phyloP scores from a whole-genome alignment of 2,113 vertebrate species.

The Etheostoma cragini region DNA sequence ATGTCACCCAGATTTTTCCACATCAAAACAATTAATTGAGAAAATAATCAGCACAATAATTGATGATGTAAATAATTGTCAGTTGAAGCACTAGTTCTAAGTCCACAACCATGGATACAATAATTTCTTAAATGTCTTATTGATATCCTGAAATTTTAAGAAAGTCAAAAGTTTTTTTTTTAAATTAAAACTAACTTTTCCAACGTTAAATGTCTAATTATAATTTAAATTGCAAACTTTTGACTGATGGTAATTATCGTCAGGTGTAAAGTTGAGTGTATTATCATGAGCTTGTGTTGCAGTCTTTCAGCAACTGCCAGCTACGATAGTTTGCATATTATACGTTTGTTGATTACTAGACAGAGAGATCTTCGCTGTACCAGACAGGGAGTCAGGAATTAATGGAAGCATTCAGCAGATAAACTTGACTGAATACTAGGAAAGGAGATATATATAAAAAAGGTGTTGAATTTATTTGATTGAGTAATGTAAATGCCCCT shows the following conservation, averaged over 20 bases:
- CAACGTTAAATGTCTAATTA: too few relatives aligned
- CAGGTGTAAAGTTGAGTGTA: neutral
- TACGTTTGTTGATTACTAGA: neutral
- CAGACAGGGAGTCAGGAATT: neutral
- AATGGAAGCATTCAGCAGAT: neutral
- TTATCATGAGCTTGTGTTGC: neutral
- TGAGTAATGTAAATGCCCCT: neutral
- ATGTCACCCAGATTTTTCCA: too few relatives aligned
- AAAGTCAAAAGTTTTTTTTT: neutral
- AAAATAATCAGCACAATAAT: too few relatives aligned
- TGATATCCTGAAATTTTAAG: too few relatives aligned
- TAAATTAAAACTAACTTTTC: neutral
- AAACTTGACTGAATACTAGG: neutral
- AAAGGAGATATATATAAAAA: neutral
- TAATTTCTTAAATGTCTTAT: too few relatives aligned
- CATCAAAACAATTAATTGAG: too few relatives aligned
- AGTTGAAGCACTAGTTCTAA: neutral
- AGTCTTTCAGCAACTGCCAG: slow-evolving; percentile 2
- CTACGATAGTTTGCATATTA: slow-evolving; percentile 17
- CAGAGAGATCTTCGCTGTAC: neutral
- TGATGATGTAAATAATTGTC: neutral
- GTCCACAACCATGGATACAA: neutral
- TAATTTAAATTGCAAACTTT: neutral
- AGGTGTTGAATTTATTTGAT: neutral
- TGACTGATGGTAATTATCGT: neutral